phyloP scores from a whole-genome alignment of 1,140 invertebrate genomes.

The Coenobita brevimanus region DNA sequence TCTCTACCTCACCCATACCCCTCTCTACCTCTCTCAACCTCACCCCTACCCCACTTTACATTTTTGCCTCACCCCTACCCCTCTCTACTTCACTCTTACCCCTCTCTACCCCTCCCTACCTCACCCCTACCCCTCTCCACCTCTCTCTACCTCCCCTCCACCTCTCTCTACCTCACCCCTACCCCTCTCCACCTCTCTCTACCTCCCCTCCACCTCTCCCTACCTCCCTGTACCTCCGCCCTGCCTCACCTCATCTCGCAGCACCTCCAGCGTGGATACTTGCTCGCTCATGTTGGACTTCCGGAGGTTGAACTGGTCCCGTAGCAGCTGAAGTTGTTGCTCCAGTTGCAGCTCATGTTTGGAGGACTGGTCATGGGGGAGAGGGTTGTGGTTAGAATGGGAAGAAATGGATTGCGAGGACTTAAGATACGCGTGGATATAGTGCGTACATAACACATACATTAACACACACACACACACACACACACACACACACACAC shows the following conservation, averaged over 20 bases:
- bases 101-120: slow-evolving; percentile 3
- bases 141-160: no score
- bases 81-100: background rate
- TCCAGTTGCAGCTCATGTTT: slow-evolving; percentile 87
- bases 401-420: background rate
- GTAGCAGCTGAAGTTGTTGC: slow-evolving; percentile 84
- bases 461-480: background rate
- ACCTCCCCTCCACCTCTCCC: no score
- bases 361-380: slow-evolving; percentile 79
- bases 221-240: no score
- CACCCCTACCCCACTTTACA: no score
- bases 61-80: background rate
- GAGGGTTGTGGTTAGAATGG: background rate
- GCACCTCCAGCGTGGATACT: slow-evolving; percentile 88
- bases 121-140: no score
- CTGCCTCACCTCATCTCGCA: slow-evolving; percentile 85
- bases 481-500: background rate
- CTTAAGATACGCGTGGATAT: background rate
- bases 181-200: no score
- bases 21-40: background rate
- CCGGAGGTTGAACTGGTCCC: slow-evolving; percentile 87
- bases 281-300: slow-evolving; percentile 88
- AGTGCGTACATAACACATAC: background rate
- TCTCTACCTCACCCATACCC: background rate
- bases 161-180: no score